Evolutionary conservation across 1,140 invertebrate species (phyloP).

Genomic region (Drosophila parabipectinata): DNA sequence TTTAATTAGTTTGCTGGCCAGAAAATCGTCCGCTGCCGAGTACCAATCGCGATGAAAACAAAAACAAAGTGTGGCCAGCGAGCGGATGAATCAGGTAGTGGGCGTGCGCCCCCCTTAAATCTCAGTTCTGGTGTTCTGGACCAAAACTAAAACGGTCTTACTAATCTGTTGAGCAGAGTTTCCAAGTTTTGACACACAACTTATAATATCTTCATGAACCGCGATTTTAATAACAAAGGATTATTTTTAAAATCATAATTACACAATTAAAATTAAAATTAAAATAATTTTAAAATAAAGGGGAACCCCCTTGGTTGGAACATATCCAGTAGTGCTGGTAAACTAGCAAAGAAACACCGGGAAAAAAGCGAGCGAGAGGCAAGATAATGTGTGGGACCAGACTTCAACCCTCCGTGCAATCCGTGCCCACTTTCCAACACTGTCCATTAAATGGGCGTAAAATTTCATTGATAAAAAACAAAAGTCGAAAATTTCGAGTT

Average conservation of each 20-base stretch:
- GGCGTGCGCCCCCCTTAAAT: too few relatives aligned
- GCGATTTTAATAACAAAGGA: too few relatives aligned
- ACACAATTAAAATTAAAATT: neutral
- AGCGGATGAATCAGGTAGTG: too few relatives aligned
- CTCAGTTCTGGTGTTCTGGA: too few relatives aligned
- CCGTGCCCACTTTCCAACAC: slow-evolving; percentile 10
- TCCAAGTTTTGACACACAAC: too few relatives aligned
- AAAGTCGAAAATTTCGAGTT: slow-evolving; percentile 6
- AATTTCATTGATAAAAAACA: slow-evolving; percentile 67
- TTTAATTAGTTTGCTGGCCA: slow-evolving; percentile 16
- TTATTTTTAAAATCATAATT: too few relatives aligned
- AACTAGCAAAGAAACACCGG: neutral
- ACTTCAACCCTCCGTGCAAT: neutral
- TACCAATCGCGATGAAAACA: slow-evolving; percentile 24
- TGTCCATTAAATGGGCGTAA: slow-evolving; percentile 50
- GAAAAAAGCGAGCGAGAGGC: neutral
- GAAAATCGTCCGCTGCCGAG: slow-evolving; percentile 10
- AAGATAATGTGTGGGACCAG: neutral
- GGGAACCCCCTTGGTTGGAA: neutral
- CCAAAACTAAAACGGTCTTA: too few relatives aligned
- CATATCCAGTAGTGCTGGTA: neutral
- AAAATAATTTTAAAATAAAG: neutral
- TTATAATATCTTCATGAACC: too few relatives aligned
- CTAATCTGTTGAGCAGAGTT: too few relatives aligned
- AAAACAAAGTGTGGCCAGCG: slow-evolving; percentile 1